Evolutionary conservation across 2,113 vertebrate genomes (phyloP).

Genomic region (Tragulus kanchil): DNA sequence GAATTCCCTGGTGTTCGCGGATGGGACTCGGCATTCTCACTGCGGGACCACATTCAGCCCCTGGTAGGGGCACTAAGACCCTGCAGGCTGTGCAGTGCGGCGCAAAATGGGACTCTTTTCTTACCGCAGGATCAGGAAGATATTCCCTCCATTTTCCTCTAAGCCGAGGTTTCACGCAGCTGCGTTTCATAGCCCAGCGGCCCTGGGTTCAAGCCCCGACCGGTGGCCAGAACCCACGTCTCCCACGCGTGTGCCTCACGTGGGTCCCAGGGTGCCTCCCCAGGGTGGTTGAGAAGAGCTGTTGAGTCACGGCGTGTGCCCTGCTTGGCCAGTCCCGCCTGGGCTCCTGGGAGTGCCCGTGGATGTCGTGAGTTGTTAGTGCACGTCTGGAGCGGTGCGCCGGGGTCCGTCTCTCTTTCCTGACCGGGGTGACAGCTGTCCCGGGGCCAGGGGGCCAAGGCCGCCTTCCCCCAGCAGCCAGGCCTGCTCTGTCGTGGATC

Average conservation of each 20-base stretch:
- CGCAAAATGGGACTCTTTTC: not conserved
- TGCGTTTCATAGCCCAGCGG: not conserved
- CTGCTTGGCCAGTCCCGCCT: not conserved
- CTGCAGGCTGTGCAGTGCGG: not conserved
- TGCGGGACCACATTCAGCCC: not conserved
- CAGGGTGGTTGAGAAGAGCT: not conserved
- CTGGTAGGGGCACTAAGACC: not conserved
- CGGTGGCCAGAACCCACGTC: not conserved
- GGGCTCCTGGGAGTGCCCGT: not conserved
- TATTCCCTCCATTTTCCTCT: not conserved
- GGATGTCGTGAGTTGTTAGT: too few relatives aligned
- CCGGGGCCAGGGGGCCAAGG: not conserved
- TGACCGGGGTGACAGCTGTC: too few relatives aligned
- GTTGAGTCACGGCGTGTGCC: not conserved
- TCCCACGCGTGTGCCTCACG: accelerated
- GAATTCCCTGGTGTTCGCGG: not conserved
- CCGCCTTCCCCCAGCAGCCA: not conserved
- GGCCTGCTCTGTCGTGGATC: not conserved
- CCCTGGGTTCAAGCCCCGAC: not conserved
- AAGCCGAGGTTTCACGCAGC: not conserved
- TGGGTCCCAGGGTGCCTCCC: not conserved
- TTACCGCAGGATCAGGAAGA: not conserved
- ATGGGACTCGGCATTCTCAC: not conserved
- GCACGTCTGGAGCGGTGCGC: not conserved
- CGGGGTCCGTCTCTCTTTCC: not conserved